Percentiles rank a stretch among this genome's conserved stretches.
These are phyloP conservation scores for Phycodurus eques DNA, from an alignment of 2,113 vertebrate species.

Conservation along the genomic window DNA sequence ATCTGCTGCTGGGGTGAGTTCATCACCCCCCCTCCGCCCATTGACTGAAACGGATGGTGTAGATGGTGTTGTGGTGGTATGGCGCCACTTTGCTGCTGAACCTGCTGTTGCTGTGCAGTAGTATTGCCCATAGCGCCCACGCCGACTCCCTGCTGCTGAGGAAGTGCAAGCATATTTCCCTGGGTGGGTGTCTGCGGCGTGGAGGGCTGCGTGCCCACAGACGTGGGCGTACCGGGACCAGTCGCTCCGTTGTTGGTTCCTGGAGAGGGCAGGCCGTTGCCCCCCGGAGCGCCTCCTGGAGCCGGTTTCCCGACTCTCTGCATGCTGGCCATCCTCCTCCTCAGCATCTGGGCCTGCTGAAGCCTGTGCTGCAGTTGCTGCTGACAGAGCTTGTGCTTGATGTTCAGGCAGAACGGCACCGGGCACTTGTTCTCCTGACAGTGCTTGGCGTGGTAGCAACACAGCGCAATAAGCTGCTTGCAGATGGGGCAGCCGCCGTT, in stretches of 20 bases:
- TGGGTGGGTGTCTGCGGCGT: constrained; percentile 86
- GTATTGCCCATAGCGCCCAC: constrained; percentile 50
- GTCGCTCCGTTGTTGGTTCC: constrained; percentile 68
- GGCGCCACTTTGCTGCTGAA: constrained; percentile 66
- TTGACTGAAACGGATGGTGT: constrained; percentile 67
- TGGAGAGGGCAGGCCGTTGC: constrained; percentile 68
- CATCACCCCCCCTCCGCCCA: constrained; percentile 68
- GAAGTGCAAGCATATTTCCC: constrained; percentile 55
- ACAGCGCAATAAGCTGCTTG: constrained; percentile 96
- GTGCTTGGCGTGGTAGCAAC: constrained; percentile 98
- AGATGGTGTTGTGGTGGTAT: constrained; percentile 63
- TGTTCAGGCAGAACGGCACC: constrained; percentile 97
- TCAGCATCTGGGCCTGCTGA: constrained; percentile 95
- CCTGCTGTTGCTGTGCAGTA: constrained; percentile 53
- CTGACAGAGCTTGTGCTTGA: constrained; percentile 98
- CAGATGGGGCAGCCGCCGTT: constrained; percentile 96
- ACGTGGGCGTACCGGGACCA: constrained; percentile 86
- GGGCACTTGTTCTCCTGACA: constrained; percentile 99
- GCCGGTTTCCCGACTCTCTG: constrained; percentile 83
- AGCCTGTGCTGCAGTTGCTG: constrained; percentile 95
- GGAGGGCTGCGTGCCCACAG: constrained; percentile 83
- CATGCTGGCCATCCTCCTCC: constrained; percentile 94
- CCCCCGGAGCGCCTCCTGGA: constrained; percentile 67
- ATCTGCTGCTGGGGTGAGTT: constrained; percentile 70
- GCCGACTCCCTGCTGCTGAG: constrained; percentile 63